These are phyloP conservation scores for Dermatemys mawii DNA, from an alignment of 2,113 vertebrate genomes.

Conservation along the genomic window DNA sequence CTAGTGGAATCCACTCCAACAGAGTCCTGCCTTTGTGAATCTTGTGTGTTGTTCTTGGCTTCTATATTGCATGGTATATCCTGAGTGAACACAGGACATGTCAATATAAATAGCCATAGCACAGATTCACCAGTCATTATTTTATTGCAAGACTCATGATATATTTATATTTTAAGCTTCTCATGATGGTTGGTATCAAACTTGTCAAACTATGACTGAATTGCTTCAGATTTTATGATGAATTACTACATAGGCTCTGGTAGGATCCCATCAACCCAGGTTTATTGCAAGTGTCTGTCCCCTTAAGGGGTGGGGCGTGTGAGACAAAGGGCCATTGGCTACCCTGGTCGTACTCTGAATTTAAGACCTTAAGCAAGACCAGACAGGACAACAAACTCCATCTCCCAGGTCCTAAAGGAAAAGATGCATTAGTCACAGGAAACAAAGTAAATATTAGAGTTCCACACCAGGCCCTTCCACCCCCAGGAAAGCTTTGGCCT, in stretches of 20 bases:
- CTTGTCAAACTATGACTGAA: neutral
- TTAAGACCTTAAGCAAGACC: no score
- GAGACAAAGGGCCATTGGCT: neutral
- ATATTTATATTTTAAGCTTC: neutral
- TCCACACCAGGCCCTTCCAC: no score
- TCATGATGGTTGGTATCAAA: neutral
- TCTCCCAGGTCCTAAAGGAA: no score
- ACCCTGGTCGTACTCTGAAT: neutral
- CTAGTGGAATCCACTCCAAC: neutral
- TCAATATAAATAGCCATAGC: neutral
- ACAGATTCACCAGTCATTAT: neutral
- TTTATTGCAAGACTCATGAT: neutral
- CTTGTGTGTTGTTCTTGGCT: neutral
- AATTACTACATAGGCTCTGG: neutral
- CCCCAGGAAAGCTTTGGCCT: no score
- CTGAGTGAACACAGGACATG: accelerated
- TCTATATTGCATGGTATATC: neutral
- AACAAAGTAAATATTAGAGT: no score
- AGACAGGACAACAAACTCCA: no score
- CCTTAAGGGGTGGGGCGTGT: neutral
- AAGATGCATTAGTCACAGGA: no score
- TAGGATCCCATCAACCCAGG: neutral
- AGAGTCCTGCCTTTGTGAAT: neutral
- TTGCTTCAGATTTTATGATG: neutral
- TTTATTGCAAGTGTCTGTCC: neutral